Base-by-base conservation (phyloP, 2,113 vertebrate species). In the Petrocephalus microphthalmus region DNA sequence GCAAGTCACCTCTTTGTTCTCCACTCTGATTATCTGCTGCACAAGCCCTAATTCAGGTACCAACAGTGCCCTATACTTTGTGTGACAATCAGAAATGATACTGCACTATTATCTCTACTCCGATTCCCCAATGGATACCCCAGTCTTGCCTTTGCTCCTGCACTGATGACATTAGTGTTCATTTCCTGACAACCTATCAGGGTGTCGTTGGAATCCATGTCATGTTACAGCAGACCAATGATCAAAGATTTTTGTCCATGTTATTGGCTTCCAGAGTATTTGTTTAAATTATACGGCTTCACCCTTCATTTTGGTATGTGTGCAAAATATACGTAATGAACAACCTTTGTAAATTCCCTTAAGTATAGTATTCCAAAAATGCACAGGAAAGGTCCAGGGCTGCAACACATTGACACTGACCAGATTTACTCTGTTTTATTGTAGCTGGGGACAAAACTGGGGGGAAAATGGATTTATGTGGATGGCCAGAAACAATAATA, bases 391-490 rank as follows among this genome's bases (percentile, higher is more conserved):
- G 56, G 20, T 57, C 54, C 54, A 22, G 7, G 20, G 19, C 56
- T 22, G 56, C 56, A 57, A 7, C 5, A 4, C 56, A 60, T 13
- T 74, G 8, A 15, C 11, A n/a, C 33, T 74, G n/a, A 74, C 25
- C 67, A 29, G 67, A 47, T 19, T 67, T 20, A 0, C 52, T 87
- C 47, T 87, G 11, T 45, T 86, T 51, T 74, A 15, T 89, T 92
- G 19, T 90, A 96, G 96, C 71, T 96, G 94, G 95, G 95, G 96
- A 64, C 83, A 90, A 0, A 64, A 3, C 0, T 96, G 95, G 94
- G 96, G 96, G 88, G 95, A 95, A 87, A 78, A 88, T 17, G 95
- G 95, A 1, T 96, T 92, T 90, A 90, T 96, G 10, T 91, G 93
- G n/a, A 91, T 96, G 5, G 92, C 93, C 49, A 93, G 93, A 88